phyloP scores from a whole-genome alignment of 2,113 vertebrate species.

The Macrotus californicus region DNA sequence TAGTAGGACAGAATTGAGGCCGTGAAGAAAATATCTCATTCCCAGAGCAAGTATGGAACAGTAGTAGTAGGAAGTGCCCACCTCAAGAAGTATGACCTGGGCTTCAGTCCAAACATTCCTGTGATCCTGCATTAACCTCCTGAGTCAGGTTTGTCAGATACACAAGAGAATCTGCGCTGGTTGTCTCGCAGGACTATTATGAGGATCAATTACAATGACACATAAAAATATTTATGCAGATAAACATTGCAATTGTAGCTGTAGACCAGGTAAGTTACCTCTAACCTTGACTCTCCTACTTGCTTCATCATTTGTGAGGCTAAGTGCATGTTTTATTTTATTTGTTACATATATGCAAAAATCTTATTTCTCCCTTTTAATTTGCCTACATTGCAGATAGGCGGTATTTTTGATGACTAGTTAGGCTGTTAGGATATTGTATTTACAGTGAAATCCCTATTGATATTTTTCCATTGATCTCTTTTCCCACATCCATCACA shows the following conservation, averaged over 20 bases:
- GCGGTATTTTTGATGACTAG: constrained; percentile 14
- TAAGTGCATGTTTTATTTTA: neutral
- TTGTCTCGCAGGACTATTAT: neutral
- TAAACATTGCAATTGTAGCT: neutral
- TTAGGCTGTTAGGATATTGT: constrained; percentile 17
- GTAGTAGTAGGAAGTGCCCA: neutral
- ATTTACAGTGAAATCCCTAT: constrained; percentile 49
- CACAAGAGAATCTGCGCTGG: neutral
- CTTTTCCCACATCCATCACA: constrained; percentile 41
- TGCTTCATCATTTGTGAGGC: neutral
- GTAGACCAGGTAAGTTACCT: neutral
- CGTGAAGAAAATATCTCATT: neutral
- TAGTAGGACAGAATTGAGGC: neutral
- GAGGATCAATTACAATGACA: neutral
- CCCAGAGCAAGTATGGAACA: neutral
- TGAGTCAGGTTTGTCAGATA: neutral
- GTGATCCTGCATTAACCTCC: neutral
- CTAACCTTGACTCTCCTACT: neutral
- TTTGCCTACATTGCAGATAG: neutral
- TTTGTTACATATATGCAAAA: neutral
- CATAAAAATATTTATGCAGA: neutral
- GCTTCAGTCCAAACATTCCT: neutral
- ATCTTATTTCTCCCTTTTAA: neutral
- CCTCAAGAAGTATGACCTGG: neutral
- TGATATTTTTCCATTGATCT: constrained; percentile 66